Percentiles rank a stretch among this genome's conserved stretches.
These are phyloP conservation scores for Podarcis cretensis DNA, from an alignment of 2,113 vertebrate genomes.

Conservation along the genomic window DNA sequence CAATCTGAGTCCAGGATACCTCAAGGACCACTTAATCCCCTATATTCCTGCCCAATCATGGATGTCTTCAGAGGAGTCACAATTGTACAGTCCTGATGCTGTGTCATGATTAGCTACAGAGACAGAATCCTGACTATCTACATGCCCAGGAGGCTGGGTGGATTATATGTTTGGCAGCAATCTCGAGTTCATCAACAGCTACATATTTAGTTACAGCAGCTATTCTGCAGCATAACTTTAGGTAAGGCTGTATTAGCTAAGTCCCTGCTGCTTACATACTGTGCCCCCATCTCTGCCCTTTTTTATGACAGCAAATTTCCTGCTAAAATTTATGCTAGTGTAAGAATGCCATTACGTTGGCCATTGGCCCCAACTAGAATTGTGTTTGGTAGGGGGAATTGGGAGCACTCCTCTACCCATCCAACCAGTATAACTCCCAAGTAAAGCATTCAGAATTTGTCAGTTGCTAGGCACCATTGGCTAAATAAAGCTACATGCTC, in stretches of 20 bases:
- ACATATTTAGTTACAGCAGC: background rate
- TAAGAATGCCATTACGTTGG: background rate
- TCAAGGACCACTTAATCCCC: too few relatives aligned
- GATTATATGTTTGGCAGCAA: background rate
- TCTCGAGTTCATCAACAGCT: background rate
- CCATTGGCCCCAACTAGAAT: background rate
- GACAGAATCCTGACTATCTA: background rate
- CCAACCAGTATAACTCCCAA: slow-evolving; percentile 6
- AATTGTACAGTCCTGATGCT: background rate
- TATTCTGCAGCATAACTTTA: background rate
- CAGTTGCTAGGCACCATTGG: background rate
- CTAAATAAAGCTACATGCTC: background rate
- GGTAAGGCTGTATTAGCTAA: too few relatives aligned
- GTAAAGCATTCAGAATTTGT: background rate
- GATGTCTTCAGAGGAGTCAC: too few relatives aligned
- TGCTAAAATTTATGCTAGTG: background rate
- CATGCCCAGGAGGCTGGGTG: background rate
- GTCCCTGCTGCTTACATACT: background rate
- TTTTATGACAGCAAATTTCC: background rate
- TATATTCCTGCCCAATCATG: too few relatives aligned
- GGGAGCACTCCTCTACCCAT: background rate
- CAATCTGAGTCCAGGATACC: too few relatives aligned
- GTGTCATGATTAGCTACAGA: background rate
- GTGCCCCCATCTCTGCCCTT: background rate
- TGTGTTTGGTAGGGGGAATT: background rate